Evolutionary conservation across 1,140 invertebrate species (phyloP).

Genomic region (Gonioctena quinquepunctata): DNA sequence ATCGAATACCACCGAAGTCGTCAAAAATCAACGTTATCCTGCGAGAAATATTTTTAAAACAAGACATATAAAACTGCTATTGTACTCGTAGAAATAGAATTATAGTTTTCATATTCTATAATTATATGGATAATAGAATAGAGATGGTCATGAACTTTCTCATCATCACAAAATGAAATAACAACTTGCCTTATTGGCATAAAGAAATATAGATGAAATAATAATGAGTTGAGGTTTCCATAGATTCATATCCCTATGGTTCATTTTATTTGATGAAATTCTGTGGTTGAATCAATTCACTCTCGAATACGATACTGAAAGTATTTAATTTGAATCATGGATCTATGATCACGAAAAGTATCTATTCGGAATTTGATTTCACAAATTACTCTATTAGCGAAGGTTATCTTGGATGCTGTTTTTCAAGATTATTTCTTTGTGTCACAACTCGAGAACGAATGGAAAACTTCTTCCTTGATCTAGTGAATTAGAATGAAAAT

Average conservation of each 20-base stretch:
- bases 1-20: too few species aligned
- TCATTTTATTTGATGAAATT: background rate
- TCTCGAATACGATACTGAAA: background rate
- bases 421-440: too few species aligned
- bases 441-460: too few species aligned
- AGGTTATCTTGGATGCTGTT: background rate
- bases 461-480: too few species aligned
- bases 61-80: too few species aligned
- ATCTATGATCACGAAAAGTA: background rate
- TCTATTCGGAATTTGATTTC: background rate
- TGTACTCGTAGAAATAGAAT: too few species aligned
- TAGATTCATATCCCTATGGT: background rate
- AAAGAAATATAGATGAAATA: background rate
- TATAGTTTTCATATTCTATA: too few species aligned
- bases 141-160: background rate
- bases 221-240: background rate
- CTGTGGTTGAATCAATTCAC: background rate
- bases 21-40: too few species aligned
- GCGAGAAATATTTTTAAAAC: too few species aligned
- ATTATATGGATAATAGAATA: too few species aligned
- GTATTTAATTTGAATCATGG: background rate
- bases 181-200: background rate
- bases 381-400: background rate
- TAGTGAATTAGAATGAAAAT: too few species aligned
- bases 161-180: background rate